Evolutionary conservation across 2,888 invertebrate species (phyloP), one percentile per base, ranked within the genome.

Genomic region (Electrophaes corylata): DNA sequence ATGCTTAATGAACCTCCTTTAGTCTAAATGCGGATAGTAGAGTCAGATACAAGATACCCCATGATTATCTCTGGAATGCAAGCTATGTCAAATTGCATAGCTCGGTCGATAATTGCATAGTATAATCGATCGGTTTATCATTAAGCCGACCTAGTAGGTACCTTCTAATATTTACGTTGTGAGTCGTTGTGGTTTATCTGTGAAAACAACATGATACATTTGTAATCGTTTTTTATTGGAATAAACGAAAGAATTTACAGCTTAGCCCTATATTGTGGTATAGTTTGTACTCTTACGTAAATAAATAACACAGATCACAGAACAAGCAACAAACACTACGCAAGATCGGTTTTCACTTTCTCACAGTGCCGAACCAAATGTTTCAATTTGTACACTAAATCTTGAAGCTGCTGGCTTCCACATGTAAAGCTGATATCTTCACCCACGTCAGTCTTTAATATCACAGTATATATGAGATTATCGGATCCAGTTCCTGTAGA

Each of bases 361-460:
- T 94, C 94, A 72, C 94, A 93, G 73, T 95, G 94, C 66, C 93
- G 82, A 47, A 93, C 89, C 46, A 94, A 90, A 74, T 95, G 94
- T 76, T 94, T 94, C 18, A 95, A 79, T 81, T 94, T 95, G 70
- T 93, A 93, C 57, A 95, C 93, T 54, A 95, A 84, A 81, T 95
- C 94, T 72, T 94, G 94, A 44, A 95, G 73, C 71, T 94, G 93
- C 64, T 94, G 94, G 33, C 91, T 91, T 39, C 93, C 93, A 74
- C 95, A 95, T 3, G 92, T 93, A 68, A 95, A 95, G 62, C 86
- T 86, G 12, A 94, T 74, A 69, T 92, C 86, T 31, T 92, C 87
- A 3, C 87, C 87, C 1, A 62, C 64, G 39, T 92, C 85, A 0
- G 84, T 88, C 65, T 88, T 88, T 56, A 92, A 67, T 56, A 87